Percentiles rank a stretch among this genome's conserved stretches.
phyloP scores from a whole-genome alignment of 2,113 vertebrate genomes.

The Mus pahari region DNA sequence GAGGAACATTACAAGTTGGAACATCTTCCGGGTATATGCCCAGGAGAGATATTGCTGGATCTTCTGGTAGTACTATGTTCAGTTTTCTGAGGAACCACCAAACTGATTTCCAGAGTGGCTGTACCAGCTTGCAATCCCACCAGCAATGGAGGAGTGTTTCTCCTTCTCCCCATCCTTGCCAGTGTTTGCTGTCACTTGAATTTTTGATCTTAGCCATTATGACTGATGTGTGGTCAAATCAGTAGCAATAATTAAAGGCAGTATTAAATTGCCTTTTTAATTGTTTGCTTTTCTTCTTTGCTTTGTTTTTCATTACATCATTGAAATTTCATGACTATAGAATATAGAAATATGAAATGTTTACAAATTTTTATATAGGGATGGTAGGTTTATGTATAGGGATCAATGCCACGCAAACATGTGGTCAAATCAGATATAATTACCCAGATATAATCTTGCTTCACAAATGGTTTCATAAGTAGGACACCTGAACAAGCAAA shows the following conservation, averaged over 20 bases:
- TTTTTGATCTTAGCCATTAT: no score
- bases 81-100: no score
- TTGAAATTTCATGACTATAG: not conserved
- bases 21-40: no score
- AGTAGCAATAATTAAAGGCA: not conserved
- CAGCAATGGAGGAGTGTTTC: no score
- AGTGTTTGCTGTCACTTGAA: no score
- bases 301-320: not conserved
- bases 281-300: not conserved
- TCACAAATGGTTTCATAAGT: not conserved
- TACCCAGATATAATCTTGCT: not conserved
- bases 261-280: not conserved
- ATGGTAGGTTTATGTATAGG: not conserved
- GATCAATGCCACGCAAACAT: not conserved
- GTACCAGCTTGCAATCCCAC: no score
- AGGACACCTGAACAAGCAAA: not conserved
- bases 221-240: no score
- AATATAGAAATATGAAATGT: slow-evolving; percentile 15
- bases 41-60: no score
- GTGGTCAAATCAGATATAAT: not conserved
- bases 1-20: no score
- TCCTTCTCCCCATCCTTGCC: no score
- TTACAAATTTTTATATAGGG: not conserved
- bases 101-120: no score
- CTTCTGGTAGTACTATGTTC: no score